phyloP scores from a whole-genome alignment of 2,797 vertebrate genomes.

The Pseudochromis fuscus region DNA sequence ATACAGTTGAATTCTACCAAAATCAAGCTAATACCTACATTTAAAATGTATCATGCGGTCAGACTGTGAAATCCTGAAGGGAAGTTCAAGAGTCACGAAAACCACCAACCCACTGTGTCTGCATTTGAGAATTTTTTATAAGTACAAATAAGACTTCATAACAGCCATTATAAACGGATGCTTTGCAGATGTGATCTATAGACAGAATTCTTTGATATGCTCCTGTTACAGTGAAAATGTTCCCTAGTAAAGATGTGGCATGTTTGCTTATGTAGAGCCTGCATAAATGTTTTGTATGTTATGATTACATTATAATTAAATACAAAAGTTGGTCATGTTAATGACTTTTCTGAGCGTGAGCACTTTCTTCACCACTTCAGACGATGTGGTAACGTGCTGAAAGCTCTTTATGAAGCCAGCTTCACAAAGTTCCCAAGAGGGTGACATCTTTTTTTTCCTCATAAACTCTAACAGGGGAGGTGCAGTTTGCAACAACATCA shows the following conservation, averaged over 20 bases:
- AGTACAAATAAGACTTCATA: slow-evolving; percentile 59
- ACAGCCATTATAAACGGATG: slow-evolving; percentile 54
- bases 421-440: slow-evolving; percentile 24
- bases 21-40: not conserved
- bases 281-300: slow-evolving; percentile 9
- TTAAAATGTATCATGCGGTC: slow-evolving; percentile 1
- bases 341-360: slow-evolving; percentile 33
- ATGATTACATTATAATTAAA: slow-evolving; percentile 26
- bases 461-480: slow-evolving; percentile 47
- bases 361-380: slow-evolving; percentile 47
- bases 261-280: slow-evolving; percentile 27
- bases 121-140: slow-evolving; percentile 38
- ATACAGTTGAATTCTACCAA: no score
- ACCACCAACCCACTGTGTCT: slow-evolving; percentile 35
- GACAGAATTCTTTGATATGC: slow-evolving; percentile 39
- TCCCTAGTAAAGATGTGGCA: no score
- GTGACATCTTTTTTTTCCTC: slow-evolving; percentile 43
- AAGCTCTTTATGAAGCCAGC: slow-evolving; percentile 34
- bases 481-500: slow-evolving; percentile 47
- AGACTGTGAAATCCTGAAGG: slow-evolving; percentile 20
- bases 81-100: slow-evolving; percentile 38
- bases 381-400: slow-evolving; percentile 28
- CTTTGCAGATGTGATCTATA: slow-evolving; percentile 61
- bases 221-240: slow-evolving; percentile 30
- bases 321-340: slow-evolving; percentile 9